These are phyloP conservation scores for Aleiodes testaceus DNA, from an alignment of 2,888 invertebrate genomes.

Conservation along the genomic window DNA sequence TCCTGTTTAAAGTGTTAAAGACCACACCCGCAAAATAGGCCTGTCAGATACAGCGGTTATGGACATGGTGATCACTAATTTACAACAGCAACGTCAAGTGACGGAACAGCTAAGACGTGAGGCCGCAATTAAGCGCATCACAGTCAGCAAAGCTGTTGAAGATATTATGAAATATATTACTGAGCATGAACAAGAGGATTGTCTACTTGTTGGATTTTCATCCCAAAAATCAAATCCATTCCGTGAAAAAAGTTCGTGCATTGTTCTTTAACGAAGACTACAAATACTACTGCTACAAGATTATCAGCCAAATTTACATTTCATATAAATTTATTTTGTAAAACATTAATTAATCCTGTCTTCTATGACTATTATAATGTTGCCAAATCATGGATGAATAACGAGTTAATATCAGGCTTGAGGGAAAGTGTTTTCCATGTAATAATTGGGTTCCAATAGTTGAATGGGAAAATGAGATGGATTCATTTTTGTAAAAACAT, in stretches of 20 bases:
- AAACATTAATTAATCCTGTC: neutral
- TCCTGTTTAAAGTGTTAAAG: slow-evolving; percentile 48
- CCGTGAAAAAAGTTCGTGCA: slow-evolving; percentile 93
- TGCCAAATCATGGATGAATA: too few relatives aligned
- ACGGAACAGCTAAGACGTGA: slow-evolving; percentile 95
- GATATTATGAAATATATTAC: slow-evolving; percentile 93
- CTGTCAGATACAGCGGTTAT: slow-evolving; percentile 91
- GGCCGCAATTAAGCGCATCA: slow-evolving; percentile 89
- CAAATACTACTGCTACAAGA: slow-evolving; percentile 5
- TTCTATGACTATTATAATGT: too few relatives aligned
- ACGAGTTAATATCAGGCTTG: too few relatives aligned
- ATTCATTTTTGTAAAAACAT: too few relatives aligned
- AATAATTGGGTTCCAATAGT: too few relatives aligned
- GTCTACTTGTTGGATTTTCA: slow-evolving; percentile 92
- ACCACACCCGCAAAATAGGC: slow-evolving; percentile 81
- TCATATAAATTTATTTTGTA: neutral
- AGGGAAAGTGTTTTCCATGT: too few relatives aligned
- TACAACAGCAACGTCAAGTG: slow-evolving; percentile 94
- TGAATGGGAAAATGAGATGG: too few relatives aligned
- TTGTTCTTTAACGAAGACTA: slow-evolving; percentile 79
- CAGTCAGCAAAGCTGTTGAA: slow-evolving; percentile 90
- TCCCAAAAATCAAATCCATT: slow-evolving; percentile 97
- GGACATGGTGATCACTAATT: slow-evolving; percentile 94
- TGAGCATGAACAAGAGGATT: slow-evolving; percentile 95
- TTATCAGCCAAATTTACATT: slow-evolving; percentile 8